Base-by-base conservation (phyloP, 1,140 invertebrate species). In the Palaemon carinicauda region DNA sequence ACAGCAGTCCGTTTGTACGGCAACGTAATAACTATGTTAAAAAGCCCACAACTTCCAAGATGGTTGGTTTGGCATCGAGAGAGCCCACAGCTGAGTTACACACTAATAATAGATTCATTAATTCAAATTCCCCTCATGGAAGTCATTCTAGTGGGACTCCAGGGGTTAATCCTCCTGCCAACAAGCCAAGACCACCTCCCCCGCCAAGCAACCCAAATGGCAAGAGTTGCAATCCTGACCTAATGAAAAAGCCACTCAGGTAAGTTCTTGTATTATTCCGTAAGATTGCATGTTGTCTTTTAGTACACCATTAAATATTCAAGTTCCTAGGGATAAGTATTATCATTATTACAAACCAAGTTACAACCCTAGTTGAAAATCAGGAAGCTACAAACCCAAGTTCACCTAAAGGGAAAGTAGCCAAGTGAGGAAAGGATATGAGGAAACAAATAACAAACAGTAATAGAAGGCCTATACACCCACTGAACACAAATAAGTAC, bases 41-140 rank as follows among this genome's bases (percentile, higher is more conserved):
- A 52, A 78, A 77, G 41, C 65, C 56, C n/a, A 60, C 71, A 5
- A 65, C 7, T 41, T 41, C 60, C 27, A 17, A 78, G 52, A 80
- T 87, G 29, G 86, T 80, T 41, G 80, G 80, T 41, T 80, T 69
- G 31, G 73, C 71, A 50, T 78, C 82, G 80, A 87, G 82, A n/a
- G 86, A 87, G 12, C 53, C 65, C 9, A 17, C 29, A 19, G 82
- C 74, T 17, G 82, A 85, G 31, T 54, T 75, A 27, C 73, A 52
- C 15, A 82, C 86, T 19, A 80, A 71, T 50, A 82, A 82, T 65
- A 50, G 21, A 31, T 69, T 53, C 60, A 87, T 74, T 29, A 21
- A 56, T 51, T 69, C 74, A 27, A 85, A 65, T 29, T 85, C 82
- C 27, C 82, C 82, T 12, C 74, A 85, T 41, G 50, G 82, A 78